Conservation (phyloP, 1,140 invertebrate species). For the Branchinecta lynchi region DNA sequence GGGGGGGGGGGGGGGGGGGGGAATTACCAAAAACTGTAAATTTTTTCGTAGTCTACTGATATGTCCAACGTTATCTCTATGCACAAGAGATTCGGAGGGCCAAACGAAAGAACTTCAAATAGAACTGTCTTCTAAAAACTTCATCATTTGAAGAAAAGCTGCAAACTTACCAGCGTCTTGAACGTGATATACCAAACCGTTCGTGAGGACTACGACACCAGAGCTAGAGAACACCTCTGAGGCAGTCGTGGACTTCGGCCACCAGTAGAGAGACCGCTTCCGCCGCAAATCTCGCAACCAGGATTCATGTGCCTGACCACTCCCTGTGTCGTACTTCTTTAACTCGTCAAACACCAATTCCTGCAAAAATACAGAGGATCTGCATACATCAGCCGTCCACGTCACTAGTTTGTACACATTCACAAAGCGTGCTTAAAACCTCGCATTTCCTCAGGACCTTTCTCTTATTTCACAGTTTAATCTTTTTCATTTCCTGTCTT, state of each 20-base stretch:
- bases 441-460: too few relatives aligned
- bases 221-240: constrained; percentile 52
- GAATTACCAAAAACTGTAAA: too few relatives aligned
- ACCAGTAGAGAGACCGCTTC: constrained; percentile 39
- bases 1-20: too few relatives aligned
- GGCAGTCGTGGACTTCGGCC: constrained; percentile 45
- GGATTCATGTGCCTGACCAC: constrained; percentile 30
- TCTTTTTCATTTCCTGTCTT: too few relatives aligned
- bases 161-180: not conserved
- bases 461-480: too few relatives aligned
- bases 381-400: constrained; percentile 16
- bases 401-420: constrained; percentile 13
- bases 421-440: not conserved
- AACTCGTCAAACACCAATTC: constrained; percentile 45
- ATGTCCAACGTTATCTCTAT: too few relatives aligned
- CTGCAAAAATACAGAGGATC: constrained; percentile 26
- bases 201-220: constrained; percentile 58
- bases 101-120: too few relatives aligned
- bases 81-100: too few relatives aligned
- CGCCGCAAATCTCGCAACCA: constrained; percentile 24
- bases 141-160: not conserved
- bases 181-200: constrained; percentile 37
- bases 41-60: too few relatives aligned
- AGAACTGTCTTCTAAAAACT: too few relatives aligned
- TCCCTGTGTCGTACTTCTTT: constrained; percentile 43